These are phyloP conservation scores for Chaetodon trifascialis DNA, from an alignment of 2,113 vertebrate genomes.

Conservation along the genomic window DNA sequence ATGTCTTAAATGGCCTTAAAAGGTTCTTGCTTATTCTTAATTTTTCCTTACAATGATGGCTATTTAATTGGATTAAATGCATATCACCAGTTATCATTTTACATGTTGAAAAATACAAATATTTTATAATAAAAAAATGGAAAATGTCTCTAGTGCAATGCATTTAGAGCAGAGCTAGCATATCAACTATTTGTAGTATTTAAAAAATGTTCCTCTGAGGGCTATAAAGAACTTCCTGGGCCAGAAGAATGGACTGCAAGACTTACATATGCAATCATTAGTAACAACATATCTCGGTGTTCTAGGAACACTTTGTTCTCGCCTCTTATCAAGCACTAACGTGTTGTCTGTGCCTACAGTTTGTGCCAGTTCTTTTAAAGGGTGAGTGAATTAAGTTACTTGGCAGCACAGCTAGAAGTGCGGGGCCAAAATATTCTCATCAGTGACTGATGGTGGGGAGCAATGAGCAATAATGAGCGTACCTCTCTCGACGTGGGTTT, in stretches of 20 bases:
- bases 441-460: background rate
- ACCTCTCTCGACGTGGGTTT: constrained; percentile 97
- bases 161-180: background rate
- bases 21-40: background rate
- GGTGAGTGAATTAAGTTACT: background rate
- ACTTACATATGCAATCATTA: background rate
- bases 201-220: background rate
- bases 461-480: constrained; percentile 10
- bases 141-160: background rate
- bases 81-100: background rate
- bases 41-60: background rate
- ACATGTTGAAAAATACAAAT: background rate
- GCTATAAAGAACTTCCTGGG: background rate
- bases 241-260: background rate
- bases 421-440: background rate
- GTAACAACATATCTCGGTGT: background rate
- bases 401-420: background rate
- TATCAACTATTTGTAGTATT: background rate
- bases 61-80: background rate
- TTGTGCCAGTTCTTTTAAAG: constrained; percentile 6
- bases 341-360: background rate
- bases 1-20: background rate
- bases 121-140: background rate
- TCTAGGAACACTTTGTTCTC: background rate
- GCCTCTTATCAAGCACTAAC: background rate